Evolutionary conservation across 2,888 invertebrate species (phyloP), one percentile per base, ranked within the genome.

Genomic region (Thera britannica): DNA sequence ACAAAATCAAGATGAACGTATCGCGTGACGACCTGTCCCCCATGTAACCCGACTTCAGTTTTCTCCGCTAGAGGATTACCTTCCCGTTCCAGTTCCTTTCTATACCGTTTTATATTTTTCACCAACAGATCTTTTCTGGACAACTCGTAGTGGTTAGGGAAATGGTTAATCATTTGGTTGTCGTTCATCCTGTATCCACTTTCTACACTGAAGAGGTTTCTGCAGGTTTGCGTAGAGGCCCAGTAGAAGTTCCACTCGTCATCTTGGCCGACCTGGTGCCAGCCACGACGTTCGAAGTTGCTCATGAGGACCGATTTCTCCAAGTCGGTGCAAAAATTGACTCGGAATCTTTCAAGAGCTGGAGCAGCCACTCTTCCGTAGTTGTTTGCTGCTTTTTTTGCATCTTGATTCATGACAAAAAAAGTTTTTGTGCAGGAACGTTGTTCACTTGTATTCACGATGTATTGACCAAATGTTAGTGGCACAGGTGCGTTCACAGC

Each of bases 221-320:
- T 94, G 80, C 98, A 98, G 2, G 97, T 98, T 81, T 97, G 97
- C 0, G 98, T 97, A 57, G 97, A 97, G 4, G 98, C 97, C 98
- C 98, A 98, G 87, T 98, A 99, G 85, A 98, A 97, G 88, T 98
- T 98, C 98, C 98, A 99, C 80, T 98, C 98, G 83, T 98, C 98
- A 79, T 98, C 98, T 0, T 97, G 96, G 3, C 96, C 95, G 34
- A 89, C 98, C 87, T 97, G 96, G 57, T 95, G 92, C 98, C 98
- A 99, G 4, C 83, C 85, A 35, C 88, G 84, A 68, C 86, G 75
- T 74, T 85, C 87, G 56, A 87, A 88, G 75, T 85, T 87, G 74
- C 86, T 87, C 83, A 87, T 86, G 65, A 88, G 75, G 38, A 88
- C 85, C 7, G 88, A 87, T 76, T 87, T 87, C 67, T 87, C 87